Evolutionary conservation across 2,113 vertebrate genomes (phyloP), one percentile per base, ranked within the genome.

Genomic region (Raja brachyura): DNA sequence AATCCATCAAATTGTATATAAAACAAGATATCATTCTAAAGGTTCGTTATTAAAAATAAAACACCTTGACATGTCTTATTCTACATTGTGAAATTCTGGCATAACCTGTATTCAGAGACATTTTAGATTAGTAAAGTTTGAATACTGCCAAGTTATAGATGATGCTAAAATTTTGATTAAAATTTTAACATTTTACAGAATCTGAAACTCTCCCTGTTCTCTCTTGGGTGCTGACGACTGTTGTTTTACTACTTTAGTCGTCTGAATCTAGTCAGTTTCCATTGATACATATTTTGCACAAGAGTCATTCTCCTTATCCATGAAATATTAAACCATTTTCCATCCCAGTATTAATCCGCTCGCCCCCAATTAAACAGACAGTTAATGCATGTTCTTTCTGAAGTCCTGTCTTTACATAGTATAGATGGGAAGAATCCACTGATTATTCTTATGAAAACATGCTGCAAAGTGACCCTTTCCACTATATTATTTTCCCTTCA

Each of bases 121-220:
- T 88, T 77, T 88, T 88, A 88, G 59, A 63, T 88, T 88, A 88
- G 83, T 88, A 88, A 88, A 31, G 59, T 88, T 88, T 88, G 83
- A 88, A 88, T 88, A 88, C 83, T 88, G 83, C 83, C 83, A 88
- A 86, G 83, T 86, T 61, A 88, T n/a, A 66, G 59, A 88, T 88
- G 83, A 66, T n/a, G 13, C 61, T 88, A 18, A 25, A 88, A 88
- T 88, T 88, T 88, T 88, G 83, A 88, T 88, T 88, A 88, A 88
- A 88, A 31, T 88, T 75, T 88, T 88, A 31, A 61, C n/a, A 66
- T 88, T 88, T 88, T 88, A 88, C 59, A 88, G 83, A 88, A 88
- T 88, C 59, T 88, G 13, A 88, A 88, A 28, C 83, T 88, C 39
- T 13, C 28, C 83, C 59, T 63, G 83, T 88, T n/a, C 83, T 88